Base-by-base conservation (phyloP, 2,888 invertebrate species). In the Ornithoptera priamus region DNA sequence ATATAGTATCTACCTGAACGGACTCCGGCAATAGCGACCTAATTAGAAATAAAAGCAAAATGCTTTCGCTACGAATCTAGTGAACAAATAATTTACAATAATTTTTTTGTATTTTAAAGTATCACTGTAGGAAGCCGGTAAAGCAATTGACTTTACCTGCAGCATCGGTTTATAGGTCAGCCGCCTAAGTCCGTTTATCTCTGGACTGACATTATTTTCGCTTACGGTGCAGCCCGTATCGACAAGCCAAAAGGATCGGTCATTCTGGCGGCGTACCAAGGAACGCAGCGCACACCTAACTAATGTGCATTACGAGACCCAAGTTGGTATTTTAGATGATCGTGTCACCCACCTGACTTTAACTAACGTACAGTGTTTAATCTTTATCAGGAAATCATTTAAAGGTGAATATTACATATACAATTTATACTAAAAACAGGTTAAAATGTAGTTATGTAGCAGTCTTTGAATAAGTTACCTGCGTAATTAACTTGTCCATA, bases 261-360 rank as follows among this genome's bases (percentile, higher is more conserved):
- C 85, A 85, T 91, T 92, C 90, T 92, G 92, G 92, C 92, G 79
- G 82, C 83, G 90, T 90, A 91, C 92, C 92, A 92, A 92, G 84
- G 92, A 91, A 92, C 91, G 92, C 87, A 84, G 84, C 81, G 85
- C 81, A 82, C 86, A 81, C 83, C 85, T 85, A 86, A 87, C 89
- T 89, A 89, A 89, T 88, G 88, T 86, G 81, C 86, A 86, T 86
- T 89, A 87, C 85, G 86, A 85, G 85, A 85, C 91, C 90, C 85
- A 92, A 91, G 81, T 91, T 90, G 90, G 90, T 86, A 87, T 89
- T 90, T 90, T 85, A 80, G 80, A 79, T 79, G 75, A 76, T 74
- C 76, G 75, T 75, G 77, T 78, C 75, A 75, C 73, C 74, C 46
- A 46, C 46, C 46, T 72, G 73, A 76, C 75, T 67, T 69, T 74